These are phyloP conservation scores for Sarcoramphus papa DNA, from an alignment of 2,797 vertebrate genomes.

Conservation along the genomic window DNA sequence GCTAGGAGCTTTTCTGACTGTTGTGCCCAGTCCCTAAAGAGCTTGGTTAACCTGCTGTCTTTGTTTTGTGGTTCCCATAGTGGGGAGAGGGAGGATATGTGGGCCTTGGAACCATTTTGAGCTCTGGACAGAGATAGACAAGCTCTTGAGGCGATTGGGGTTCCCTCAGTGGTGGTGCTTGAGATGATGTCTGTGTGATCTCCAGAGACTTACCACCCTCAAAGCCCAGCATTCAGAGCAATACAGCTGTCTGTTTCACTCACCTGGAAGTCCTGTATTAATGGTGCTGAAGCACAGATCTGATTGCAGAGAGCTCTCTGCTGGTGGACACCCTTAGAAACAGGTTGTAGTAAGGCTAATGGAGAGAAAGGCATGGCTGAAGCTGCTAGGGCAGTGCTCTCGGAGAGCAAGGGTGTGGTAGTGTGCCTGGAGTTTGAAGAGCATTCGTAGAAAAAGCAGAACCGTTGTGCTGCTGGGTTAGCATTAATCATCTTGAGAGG, in stretches of 20 bases:
- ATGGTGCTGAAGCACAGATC: background rate
- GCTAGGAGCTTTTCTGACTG: background rate
- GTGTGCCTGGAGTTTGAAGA: background rate
- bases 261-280: too few species aligned
- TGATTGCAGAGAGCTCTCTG: background rate
- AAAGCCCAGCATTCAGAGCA: background rate
- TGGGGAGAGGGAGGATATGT: background rate
- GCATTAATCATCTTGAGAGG: background rate
- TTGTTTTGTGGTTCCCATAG: background rate
- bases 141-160: background rate
- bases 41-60: background rate
- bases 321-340: background rate
- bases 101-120: background rate
- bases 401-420: background rate
- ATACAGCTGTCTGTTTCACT: background rate
- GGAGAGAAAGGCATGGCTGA: background rate
- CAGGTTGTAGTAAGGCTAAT: background rate
- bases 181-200: background rate
- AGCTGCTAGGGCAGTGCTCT: background rate
- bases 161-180: background rate
- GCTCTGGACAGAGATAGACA: background rate
- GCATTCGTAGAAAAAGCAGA: background rate
- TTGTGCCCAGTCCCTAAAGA: background rate
- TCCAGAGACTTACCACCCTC: background rate
- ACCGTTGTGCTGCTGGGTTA: rapidly evolving